A percentile compares a stretch with the other conserved stretches of the same genome.
Conservation (phyloP, 2,797 vertebrate genomes). For the Pseudochirops corinnae region DNA sequence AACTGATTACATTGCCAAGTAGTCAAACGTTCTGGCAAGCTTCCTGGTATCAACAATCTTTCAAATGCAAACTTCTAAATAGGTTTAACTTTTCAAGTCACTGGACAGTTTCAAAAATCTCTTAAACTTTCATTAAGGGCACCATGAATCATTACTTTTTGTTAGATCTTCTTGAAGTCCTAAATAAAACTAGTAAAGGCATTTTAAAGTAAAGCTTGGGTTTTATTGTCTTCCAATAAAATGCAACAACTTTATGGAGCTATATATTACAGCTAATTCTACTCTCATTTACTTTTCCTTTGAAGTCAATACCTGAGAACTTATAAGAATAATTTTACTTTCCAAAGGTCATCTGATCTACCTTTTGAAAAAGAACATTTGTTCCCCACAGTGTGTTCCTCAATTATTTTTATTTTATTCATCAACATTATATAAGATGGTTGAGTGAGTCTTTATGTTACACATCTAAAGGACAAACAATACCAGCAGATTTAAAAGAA, state of each 20-base stretch:
- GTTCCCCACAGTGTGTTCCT: neutral
- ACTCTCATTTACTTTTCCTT: neutral
- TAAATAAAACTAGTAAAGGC: slow-evolving; percentile 24
- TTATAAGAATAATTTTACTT: slow-evolving; percentile 22
- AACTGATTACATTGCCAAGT: neutral
- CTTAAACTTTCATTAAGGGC: neutral
- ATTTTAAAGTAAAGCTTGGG: slow-evolving; percentile 4
- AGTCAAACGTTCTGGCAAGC: neutral
- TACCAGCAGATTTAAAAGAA: neutral
- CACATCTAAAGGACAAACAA: slow-evolving; percentile 16
- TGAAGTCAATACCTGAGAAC: slow-evolving; percentile 12
- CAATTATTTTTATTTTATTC: slow-evolving; percentile 26
- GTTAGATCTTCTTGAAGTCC: neutral
- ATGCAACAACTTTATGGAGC: slow-evolving; percentile 29
- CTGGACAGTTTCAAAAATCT: neutral
- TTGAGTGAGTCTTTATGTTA: slow-evolving; percentile 14
- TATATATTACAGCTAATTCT: slow-evolving; percentile 33
- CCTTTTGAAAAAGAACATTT: slow-evolving; percentile 9
- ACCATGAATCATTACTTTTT: neutral
- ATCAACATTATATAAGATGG: slow-evolving; percentile 46
- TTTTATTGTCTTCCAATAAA: slow-evolving; percentile 29
- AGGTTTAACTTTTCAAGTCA: neutral
- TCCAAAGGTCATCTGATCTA: slow-evolving; percentile 14
- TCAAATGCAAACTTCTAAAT: neutral
- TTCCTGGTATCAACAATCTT: neutral